Conservation (phyloP, 2,113 vertebrate genomes). For the Perca schrenkii region DNA sequence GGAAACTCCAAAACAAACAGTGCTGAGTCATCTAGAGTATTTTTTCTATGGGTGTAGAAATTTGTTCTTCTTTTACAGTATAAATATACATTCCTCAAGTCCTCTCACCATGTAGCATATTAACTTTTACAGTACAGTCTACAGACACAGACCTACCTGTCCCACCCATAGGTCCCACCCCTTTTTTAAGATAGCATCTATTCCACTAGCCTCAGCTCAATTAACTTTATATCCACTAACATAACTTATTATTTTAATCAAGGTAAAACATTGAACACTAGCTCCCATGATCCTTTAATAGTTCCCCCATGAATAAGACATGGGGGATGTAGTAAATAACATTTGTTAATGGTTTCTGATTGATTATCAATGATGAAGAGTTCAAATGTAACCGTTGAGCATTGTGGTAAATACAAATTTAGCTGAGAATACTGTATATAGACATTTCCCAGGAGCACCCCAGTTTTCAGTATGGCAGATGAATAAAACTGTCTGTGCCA, state of each 20-base stretch:
- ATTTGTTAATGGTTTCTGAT: not conserved
- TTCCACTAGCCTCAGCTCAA: not conserved
- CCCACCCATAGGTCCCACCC: not conserved
- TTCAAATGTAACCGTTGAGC: not conserved
- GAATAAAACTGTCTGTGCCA: not conserved
- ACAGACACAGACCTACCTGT: not conserved
- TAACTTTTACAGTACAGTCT: not conserved
- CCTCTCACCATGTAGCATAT: too few species aligned
- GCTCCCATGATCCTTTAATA: not conserved
- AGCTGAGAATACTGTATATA: not conserved
- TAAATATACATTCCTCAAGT: not conserved
- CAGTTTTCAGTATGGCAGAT: not conserved
- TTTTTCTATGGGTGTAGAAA: not conserved
- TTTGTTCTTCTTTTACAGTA: not conserved
- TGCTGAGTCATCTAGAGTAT: conserved; percentile 9
- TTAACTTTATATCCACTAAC: not conserved
- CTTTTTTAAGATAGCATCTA: not conserved
- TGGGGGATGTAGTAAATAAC: not conserved
- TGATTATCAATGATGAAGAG: not conserved
- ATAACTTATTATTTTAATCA: not conserved
- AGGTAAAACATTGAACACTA: not conserved
- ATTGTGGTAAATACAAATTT: not conserved
- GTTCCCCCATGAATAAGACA: not conserved
- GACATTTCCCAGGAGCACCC: not conserved
- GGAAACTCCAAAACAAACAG: conserved; percentile 52